phyloP scores from a whole-genome alignment of 92 coral and sea anemone species.

The Epizoanthus illoricatus region DNA sequence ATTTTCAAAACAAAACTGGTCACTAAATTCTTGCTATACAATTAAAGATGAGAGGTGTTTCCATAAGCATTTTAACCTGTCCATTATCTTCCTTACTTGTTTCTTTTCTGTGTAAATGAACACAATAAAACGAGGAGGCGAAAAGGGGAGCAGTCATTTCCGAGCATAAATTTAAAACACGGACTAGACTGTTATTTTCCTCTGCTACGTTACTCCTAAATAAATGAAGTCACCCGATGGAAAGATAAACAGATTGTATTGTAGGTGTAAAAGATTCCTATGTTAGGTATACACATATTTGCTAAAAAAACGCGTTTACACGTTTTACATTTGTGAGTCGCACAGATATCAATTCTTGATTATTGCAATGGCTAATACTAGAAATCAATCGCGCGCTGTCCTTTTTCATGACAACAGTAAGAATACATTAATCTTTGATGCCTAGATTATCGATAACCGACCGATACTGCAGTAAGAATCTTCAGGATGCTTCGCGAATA shows the following conservation, averaged over 20 bases:
- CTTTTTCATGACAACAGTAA: slow-evolving; percentile 5
- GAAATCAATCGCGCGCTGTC: not conserved
- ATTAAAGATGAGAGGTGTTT: not conserved
- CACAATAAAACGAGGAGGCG: not conserved
- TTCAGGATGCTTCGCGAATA: not conserved
- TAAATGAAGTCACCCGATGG: slow-evolving; percentile 1
- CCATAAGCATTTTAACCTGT: not conserved
- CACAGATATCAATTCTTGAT: not conserved
- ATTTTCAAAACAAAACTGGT: slow-evolving; percentile 33
- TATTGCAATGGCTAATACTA: not conserved
- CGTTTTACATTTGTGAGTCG: not conserved
- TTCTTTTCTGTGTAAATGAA: not conserved
- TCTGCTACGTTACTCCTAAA: not conserved
- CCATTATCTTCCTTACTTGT: not conserved
- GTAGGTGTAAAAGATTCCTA: not conserved
- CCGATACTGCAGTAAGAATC: not conserved
- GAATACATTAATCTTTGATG: slow-evolving; percentile 39
- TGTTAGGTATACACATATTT: not conserved
- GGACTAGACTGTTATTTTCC: not conserved
- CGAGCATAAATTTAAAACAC: not conserved
- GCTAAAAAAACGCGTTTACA: not conserved
- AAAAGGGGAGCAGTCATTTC: not conserved
- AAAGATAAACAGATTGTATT: not conserved
- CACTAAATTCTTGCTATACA: not conserved
- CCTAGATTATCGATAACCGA: not conserved